Evolutionary conservation across 2,797 vertebrate species (phyloP).

Genomic region (Psittacula derbiana): DNA sequence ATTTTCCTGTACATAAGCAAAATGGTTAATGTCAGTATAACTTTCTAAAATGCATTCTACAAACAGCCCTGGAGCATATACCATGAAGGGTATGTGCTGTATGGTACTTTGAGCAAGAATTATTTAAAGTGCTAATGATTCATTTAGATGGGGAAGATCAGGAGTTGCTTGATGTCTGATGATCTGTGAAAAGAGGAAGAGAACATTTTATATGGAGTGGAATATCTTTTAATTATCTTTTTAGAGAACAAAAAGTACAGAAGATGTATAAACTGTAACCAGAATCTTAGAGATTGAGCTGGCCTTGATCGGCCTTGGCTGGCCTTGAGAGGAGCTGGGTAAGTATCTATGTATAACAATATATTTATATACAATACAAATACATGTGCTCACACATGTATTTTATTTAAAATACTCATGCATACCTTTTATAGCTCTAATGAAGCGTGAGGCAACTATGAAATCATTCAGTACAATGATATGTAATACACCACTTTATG

Average conservation of each 20-base stretch:
- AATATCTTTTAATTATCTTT: constrained; percentile 3
- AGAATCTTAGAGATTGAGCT: neutral
- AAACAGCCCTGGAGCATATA: neutral
- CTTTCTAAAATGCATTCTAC: neutral
- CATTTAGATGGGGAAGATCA: neutral
- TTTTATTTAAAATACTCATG: neutral
- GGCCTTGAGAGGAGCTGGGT: neutral
- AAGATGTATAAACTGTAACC: neutral
- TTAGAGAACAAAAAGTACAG: neutral
- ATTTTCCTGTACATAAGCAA: neutral
- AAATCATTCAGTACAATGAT: neutral
- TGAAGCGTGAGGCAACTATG: neutral
- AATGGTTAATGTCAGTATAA: neutral
- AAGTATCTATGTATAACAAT: neutral
- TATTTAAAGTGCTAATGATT: constrained; percentile 6
- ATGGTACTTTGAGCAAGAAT: neutral
- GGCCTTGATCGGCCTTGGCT: neutral
- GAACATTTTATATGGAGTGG: neutral
- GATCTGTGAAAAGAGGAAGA: neutral
- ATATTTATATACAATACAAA: neutral
- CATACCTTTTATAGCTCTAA: neutral
- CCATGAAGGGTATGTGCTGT: neutral
- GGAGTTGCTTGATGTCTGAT: neutral
- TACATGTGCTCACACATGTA: neutral
- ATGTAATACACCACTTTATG: neutral